Evolutionary conservation across 2,888 invertebrate genomes (phyloP).

Genomic region (Proisotoma minuta): DNA sequence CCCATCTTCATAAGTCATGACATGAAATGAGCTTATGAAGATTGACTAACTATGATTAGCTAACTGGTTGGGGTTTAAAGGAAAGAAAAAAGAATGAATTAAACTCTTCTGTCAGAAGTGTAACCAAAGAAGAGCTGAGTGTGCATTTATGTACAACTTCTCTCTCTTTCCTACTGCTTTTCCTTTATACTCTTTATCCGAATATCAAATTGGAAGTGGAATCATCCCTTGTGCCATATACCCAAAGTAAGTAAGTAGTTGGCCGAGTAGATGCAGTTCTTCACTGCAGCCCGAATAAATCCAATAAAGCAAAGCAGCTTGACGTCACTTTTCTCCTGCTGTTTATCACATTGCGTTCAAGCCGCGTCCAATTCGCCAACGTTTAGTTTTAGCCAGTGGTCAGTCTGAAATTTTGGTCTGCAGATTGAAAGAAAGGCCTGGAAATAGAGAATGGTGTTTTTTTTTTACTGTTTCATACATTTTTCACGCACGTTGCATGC

Average conservation of each 20-base stretch:
- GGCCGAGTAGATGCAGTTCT: conserved; percentile 2
- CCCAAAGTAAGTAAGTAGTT: too few relatives aligned
- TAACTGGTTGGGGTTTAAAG: too few relatives aligned
- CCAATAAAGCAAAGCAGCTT: conserved; percentile 19
- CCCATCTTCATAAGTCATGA: too few relatives aligned
- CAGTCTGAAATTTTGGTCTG: neutral
- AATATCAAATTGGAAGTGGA: too few relatives aligned
- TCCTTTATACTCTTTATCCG: too few relatives aligned
- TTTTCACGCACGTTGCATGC: too few relatives aligned
- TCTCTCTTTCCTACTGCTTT: too few relatives aligned
- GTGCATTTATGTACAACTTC: too few relatives aligned
- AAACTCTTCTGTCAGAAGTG: neutral
- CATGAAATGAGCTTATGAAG: too few relatives aligned
- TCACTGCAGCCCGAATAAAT: conserved; percentile 10
- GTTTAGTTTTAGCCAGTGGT: neutral
- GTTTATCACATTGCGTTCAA: conserved; percentile 6
- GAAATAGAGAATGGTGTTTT: neutral
- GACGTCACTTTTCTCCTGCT: conserved; percentile 15
- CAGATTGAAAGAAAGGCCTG: neutral
- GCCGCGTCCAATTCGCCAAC: neutral
- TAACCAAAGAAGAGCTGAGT: neutral
- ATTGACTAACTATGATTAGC: too few relatives aligned
- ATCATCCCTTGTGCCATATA: too few relatives aligned
- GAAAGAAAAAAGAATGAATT: neutral
- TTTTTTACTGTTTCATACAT: too few relatives aligned